Conservation (phyloP, 2,113 vertebrate species). For the Dipodomys ordii region DNA sequence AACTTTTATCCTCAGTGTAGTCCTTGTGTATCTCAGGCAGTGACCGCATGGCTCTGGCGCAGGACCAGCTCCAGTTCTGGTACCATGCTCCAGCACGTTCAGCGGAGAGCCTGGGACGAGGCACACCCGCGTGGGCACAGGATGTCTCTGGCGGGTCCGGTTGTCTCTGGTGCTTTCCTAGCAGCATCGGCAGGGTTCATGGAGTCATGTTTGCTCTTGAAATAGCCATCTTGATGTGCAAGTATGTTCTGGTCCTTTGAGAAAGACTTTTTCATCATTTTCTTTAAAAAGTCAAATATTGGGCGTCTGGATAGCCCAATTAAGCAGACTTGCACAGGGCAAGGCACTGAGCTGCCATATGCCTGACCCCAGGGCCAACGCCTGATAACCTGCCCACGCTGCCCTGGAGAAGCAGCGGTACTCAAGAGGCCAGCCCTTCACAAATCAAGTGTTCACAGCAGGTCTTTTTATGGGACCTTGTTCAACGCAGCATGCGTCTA, state of each 20-base stretch:
- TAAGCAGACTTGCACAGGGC: not conserved
- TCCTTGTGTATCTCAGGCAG: constrained; percentile 60
- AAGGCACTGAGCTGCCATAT: too few relatives aligned
- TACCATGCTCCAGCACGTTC: too few relatives aligned
- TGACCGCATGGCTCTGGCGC: not conserved
- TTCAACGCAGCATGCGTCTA: accelerated
- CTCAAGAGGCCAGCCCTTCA: not conserved
- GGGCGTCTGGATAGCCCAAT: constrained; percentile 3
- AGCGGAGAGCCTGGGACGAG: not conserved
- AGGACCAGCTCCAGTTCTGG: not conserved
- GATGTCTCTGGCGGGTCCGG: not conserved
- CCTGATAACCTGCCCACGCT: not conserved
- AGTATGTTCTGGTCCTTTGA: not conserved
- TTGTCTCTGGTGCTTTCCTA: not conserved
- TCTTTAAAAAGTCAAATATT: not conserved
- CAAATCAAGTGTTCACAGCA: not conserved
- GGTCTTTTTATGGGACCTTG: not conserved
- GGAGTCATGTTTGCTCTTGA: not conserved
- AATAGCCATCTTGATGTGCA: not conserved
- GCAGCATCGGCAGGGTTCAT: not conserved
- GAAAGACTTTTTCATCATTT: not conserved
- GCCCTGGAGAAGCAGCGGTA: not conserved
- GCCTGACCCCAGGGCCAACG: too few relatives aligned
- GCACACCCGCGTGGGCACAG: too few relatives aligned
- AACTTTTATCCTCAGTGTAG: constrained; percentile 49